Base-by-base conservation (phyloP, 2,888 invertebrate genomes). In the Entomobrya multifasciata region DNA sequence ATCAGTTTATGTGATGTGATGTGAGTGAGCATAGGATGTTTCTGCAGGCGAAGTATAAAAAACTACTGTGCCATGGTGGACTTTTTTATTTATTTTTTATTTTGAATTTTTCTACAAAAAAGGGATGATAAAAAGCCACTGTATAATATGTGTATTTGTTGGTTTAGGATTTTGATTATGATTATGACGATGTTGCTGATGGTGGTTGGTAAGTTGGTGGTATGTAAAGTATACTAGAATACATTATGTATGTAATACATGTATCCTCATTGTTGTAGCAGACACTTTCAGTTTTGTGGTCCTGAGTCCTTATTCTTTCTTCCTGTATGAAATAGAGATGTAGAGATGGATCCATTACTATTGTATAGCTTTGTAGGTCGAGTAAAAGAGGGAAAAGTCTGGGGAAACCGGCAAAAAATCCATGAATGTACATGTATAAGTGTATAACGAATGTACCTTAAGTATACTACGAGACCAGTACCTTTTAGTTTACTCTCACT, bases 231-330 rank as follows among this genome's bases (percentile, higher is more conserved):
- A n/a, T n/a, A 17, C n/a, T n/a, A 30, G 30, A 30, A 62, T 30
- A 15, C 60, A 27, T n/a, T n/a, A 62, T n/a, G 27, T 30, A 62
- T 30, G 30, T 62, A 15, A 5, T 65, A 4, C 20, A 20, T 41
- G 36, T 41, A 20, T 15, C 41, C 17, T 10, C 10, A 30, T 27
- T n/a, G 22, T 57, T 30, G 60, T n/a, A n/a, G 10, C 3, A 62
- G 60, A 30, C 13, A 41, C 65, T 65, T 41, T 65, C 65, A 65
- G 65, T 65, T 65, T 60, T 41, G 60, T 15, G 10, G n/a, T 57
- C 25, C 3, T 15, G n/a, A 27, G 30, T 41, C 65, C 65, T 36
- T 65, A 41, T 41, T 41, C 57, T 57, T 20, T 22, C 22, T 57
- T 4, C 57, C 6, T 22, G 4, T 17, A 10, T n/a, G 49, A 15